A percentile compares a stretch with the other conserved stretches of the same genome.
These are phyloP conservation scores for Notolepis coatsorum DNA, from an alignment of 2,797 vertebrate genomes.

Conservation along the genomic window DNA sequence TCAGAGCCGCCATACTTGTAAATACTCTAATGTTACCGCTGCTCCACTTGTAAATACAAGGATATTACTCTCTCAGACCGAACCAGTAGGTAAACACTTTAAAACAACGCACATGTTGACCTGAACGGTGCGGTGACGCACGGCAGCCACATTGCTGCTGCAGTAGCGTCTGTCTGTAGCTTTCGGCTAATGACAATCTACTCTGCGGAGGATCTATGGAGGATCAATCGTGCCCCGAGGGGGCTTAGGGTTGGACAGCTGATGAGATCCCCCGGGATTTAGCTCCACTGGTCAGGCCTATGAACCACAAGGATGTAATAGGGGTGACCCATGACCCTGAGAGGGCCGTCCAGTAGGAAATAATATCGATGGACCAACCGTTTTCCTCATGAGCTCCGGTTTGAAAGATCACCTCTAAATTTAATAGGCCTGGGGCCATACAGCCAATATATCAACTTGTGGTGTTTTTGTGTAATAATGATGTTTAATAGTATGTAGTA, in stretches of 20 bases:
- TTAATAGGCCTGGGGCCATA: too few relatives aligned
- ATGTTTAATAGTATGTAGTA: too few relatives aligned
- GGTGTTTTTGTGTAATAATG: too few relatives aligned
- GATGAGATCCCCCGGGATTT: constrained; percentile 37
- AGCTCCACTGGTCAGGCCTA: not conserved
- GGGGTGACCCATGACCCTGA: constrained; percentile 43
- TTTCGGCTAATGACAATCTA: constrained; percentile 7
- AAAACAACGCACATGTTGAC: too few relatives aligned
- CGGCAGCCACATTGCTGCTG: not conserved
- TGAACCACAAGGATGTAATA: constrained; percentile 10
- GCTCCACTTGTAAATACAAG: constrained; percentile 22
- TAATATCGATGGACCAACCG: constrained; percentile 22
- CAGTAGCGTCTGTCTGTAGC: not conserved
- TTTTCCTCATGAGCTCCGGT: constrained; percentile 1
- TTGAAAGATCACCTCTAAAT: too few relatives aligned
- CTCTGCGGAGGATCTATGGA: constrained; percentile 24
- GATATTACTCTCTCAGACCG: not conserved
- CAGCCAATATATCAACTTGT: too few relatives aligned
- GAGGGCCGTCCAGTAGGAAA: constrained; percentile 12
- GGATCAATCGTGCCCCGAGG: constrained; percentile 47
- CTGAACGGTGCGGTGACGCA: too few relatives aligned
- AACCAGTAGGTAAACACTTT: constrained; percentile 22
- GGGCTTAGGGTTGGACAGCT: constrained; percentile 33
- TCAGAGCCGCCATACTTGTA: constrained; percentile 23
- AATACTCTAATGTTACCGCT: constrained; percentile 4